Evolutionary conservation across 2,113 vertebrate genomes (phyloP).

Genomic region (Saguinus midas): DNA sequence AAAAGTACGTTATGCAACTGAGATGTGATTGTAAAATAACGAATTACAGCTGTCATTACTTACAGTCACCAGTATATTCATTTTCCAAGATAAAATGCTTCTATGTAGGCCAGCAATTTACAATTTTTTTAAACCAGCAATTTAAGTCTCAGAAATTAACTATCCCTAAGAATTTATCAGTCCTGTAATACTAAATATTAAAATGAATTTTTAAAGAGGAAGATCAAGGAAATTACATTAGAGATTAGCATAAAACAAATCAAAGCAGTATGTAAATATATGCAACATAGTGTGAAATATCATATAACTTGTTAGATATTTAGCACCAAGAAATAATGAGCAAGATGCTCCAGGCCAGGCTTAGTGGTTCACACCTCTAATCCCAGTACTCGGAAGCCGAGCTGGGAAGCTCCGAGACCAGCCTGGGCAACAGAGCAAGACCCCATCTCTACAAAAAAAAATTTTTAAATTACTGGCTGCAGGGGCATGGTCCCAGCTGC

Average conservation of each 20-base stretch:
- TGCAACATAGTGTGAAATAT: not conserved
- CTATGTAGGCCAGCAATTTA: not conserved
- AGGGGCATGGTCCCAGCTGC: too few species aligned
- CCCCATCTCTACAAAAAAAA: not conserved
- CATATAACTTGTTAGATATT: not conserved
- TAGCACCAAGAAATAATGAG: conserved; percentile 15
- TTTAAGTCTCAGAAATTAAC: conserved; percentile 26
- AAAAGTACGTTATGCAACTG: not conserved
- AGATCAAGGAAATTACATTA: not conserved
- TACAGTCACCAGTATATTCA: not conserved
- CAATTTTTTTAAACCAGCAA: not conserved
- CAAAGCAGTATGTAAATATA: not conserved
- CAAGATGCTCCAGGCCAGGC: not conserved
- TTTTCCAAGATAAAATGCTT: not conserved
- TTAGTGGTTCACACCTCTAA: not conserved
- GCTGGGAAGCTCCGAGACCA: not conserved
- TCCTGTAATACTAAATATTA: not conserved
- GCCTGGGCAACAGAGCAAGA: not conserved
- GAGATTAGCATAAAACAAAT: not conserved
- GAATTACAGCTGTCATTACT: not conserved
- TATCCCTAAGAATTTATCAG: not conserved
- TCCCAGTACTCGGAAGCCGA: not conserved
- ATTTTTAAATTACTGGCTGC: too few species aligned
- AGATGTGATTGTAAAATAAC: not conserved
- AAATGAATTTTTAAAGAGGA: not conserved